Conservation (phyloP, 1,140 invertebrate genomes). For the Lithobius niger region DNA sequence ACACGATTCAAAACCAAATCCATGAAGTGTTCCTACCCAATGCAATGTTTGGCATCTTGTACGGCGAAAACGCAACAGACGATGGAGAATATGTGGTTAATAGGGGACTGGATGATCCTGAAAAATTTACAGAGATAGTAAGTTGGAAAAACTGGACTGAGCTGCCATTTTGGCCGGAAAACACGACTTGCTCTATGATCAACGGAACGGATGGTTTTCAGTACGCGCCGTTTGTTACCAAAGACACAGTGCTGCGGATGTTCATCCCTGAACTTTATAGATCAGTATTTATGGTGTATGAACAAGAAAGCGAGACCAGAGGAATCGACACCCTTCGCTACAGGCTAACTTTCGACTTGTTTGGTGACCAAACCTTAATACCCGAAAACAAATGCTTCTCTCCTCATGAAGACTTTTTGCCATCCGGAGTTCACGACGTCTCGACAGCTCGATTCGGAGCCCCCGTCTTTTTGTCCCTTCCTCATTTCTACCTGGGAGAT, state of each 20-base stretch:
- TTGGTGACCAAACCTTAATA: conserved; percentile 52
- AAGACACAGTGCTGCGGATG: conserved; percentile 10
- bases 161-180: not conserved
- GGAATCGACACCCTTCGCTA: conserved; percentile 55
- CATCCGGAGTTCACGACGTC: conserved; percentile 33
- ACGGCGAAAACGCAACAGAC: conserved; percentile 34
- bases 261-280: conserved; percentile 20
- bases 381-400: conserved; percentile 59
- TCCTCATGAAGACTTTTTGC: conserved; percentile 28
- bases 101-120: conserved; percentile 31
- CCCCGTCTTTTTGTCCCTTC: conserved; percentile 55
- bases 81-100: conserved; percentile 38
- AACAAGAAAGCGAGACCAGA: conserved; percentile 41
- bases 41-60: conserved; percentile 16
- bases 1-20: conserved; percentile 2
- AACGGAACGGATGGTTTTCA: conserved; percentile 22
- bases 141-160: conserved; percentile 11
- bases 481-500: conserved; percentile 65
- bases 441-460: conserved; percentile 39
- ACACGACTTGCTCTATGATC: conserved; percentile 19
- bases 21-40: not conserved
- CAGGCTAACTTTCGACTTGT: conserved; percentile 34
- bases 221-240: conserved; percentile 18
- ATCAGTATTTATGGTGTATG: conserved; percentile 34
- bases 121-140: conserved; percentile 9